phyloP scores from a whole-genome alignment of 2,113 vertebrate genomes.

The Phycodurus eques region DNA sequence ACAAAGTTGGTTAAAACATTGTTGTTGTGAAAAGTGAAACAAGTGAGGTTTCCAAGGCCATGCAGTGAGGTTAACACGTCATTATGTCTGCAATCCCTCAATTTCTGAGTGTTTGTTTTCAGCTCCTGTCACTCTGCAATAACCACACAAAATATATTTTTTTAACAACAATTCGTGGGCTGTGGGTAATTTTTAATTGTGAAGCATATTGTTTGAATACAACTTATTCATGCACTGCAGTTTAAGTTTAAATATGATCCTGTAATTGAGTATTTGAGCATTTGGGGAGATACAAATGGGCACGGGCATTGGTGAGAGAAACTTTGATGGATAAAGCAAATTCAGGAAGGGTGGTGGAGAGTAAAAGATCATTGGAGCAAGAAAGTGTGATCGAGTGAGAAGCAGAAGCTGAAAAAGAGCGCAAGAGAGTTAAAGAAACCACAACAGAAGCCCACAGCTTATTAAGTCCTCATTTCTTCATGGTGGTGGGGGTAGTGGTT shows the following conservation, averaged over 20 bases:
- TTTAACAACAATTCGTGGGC: neutral
- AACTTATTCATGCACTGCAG: no score
- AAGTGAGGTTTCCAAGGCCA: no score
- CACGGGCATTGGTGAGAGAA: constrained; percentile 21
- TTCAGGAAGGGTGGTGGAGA: constrained; percentile 34
- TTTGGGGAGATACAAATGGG: constrained; percentile 22
- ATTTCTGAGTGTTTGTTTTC: no score
- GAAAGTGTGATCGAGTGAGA: constrained; percentile 40
- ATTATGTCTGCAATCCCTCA: no score
- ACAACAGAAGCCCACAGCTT: constrained; percentile 62
- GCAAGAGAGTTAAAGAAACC: constrained; percentile 58
- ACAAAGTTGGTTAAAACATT: no score
- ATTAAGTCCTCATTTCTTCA: constrained; percentile 53
- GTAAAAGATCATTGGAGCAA: constrained; percentile 46
- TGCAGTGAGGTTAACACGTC: no score
- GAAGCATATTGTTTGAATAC: no score
- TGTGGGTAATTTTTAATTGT: neutral
- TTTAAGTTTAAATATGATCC: neutral
- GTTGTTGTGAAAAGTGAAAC: no score
- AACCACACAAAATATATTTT: neutral
- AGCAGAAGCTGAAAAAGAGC: constrained; percentile 42
- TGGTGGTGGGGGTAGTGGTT: constrained; percentile 56
- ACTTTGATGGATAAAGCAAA: constrained; percentile 43
- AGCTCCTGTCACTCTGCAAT: no score
- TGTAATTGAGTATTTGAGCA: constrained; percentile 7